Conservation (phyloP, 2,113 vertebrate species). For the Onychorhynchus coronatus region DNA sequence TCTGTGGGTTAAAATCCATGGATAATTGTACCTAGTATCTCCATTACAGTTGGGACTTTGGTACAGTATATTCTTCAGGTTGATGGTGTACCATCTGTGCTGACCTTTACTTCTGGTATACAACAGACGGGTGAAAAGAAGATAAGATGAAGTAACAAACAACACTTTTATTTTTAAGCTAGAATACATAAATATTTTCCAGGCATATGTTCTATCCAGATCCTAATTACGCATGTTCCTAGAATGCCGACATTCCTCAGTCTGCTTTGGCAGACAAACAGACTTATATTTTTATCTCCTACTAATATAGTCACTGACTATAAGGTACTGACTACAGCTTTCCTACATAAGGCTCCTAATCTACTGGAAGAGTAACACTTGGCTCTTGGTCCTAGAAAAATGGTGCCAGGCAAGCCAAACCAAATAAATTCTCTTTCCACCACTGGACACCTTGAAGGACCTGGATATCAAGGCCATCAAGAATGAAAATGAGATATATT, state of each 20-base stretch:
- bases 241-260: constrained; percentile 19
- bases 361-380: not conserved
- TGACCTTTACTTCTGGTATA: not conserved
- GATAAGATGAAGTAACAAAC: not conserved
- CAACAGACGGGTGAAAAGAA: not conserved
- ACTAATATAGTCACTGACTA: not conserved
- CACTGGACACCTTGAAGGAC: not conserved
- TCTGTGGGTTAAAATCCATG: not conserved
- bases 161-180: not conserved
- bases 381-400: not conserved
- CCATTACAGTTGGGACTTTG: not conserved
- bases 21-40: not conserved
- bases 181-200: not conserved
- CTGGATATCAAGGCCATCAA: not conserved
- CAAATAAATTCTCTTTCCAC: not conserved
- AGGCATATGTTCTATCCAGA: not conserved
- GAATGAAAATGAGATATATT: not conserved
- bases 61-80: not conserved
- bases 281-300: constrained; percentile 1
- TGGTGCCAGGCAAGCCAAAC: not conserved
- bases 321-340: not conserved
- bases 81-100: not conserved
- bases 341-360: not conserved
- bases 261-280: constrained; percentile 38
- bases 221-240: constrained; percentile 4